phyloP scores from a whole-genome alignment of 2,888 invertebrate species.

The Caradrina kadenii region DNA sequence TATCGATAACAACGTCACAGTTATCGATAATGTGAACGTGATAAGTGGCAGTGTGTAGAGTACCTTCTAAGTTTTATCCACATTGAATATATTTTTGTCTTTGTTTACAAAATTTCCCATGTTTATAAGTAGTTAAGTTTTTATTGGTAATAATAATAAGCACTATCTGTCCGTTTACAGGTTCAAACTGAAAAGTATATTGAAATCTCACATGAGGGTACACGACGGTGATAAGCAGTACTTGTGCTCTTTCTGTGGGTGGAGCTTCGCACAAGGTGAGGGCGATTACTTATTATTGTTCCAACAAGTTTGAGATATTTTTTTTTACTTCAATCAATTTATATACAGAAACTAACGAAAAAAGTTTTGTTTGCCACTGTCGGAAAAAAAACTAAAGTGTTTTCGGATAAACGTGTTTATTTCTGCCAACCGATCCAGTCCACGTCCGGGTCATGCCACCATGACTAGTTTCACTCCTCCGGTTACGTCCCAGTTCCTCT shows the following conservation, averaged over 20 bases:
- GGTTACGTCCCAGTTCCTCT: no score
- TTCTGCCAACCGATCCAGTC: no score
- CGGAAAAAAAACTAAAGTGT: no score
- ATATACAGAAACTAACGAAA: no score
- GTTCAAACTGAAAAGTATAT: constrained; percentile 82
- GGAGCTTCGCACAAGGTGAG: constrained; percentile 82
- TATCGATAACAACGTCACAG: background rate
- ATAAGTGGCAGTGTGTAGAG: background rate
- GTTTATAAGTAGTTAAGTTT: background rate
- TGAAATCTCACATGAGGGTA: constrained; percentile 82
- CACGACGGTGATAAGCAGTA: constrained; percentile 80
- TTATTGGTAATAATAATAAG: background rate
- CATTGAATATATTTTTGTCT: background rate
- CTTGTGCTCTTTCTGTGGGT: constrained; percentile 84
- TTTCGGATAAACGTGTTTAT: no score
- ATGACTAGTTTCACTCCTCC: no score
- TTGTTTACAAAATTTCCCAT: background rate
- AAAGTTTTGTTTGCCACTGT: no score
- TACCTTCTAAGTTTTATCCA: background rate
- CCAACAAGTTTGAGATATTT: no score
- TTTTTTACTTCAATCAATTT: no score
- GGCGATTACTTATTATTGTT: constrained; percentile 5
- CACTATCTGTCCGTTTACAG: constrained; percentile 69
- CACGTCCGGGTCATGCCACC: no score
- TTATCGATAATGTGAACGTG: background rate